A percentile compares a stretch with the other conserved stretches of the same genome.
phyloP scores from a whole-genome alignment of 92 coral and sea anemone genomes.

The Parazoanthus darwini region DNA sequence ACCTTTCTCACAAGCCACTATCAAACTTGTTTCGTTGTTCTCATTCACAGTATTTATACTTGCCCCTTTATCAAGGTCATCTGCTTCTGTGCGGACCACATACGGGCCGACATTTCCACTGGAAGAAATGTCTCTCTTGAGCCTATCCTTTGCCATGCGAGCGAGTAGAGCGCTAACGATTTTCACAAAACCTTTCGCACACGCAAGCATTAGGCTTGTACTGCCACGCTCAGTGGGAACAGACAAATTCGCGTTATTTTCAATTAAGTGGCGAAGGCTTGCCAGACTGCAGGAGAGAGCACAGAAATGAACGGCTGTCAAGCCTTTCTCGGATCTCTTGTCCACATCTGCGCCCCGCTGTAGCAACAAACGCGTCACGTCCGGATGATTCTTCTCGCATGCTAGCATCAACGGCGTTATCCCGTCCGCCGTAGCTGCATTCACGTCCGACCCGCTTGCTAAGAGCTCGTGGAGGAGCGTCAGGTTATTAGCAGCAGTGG shows the following conservation, averaged over 20 bases:
- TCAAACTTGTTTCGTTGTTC: conserved; percentile 71
- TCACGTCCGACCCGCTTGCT: conserved; percentile 51
- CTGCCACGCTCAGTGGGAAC: conserved; percentile 78
- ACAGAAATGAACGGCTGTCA: conserved; percentile 80
- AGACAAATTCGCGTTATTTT: conserved; percentile 64
- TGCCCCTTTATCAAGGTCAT: conserved; percentile 17
- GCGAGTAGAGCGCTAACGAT: conserved; percentile 68
- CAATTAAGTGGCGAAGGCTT: conserved; percentile 74
- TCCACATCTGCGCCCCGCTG: conserved; percentile 69
- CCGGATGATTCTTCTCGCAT: conserved; percentile 81
- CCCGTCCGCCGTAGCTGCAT: conserved; percentile 74
- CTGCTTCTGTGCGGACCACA: not conserved
- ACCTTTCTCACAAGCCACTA: conserved; percentile 84
- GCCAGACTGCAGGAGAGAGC: conserved; percentile 71
- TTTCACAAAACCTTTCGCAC: conserved; percentile 77
- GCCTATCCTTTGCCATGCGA: conserved; percentile 56
- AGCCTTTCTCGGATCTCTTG: conserved; percentile 69
- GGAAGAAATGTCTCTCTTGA: conserved; percentile 50
- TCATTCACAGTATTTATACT: conserved; percentile 65
- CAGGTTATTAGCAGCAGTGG: conserved; percentile 78
- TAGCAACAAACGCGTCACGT: conserved; percentile 65
- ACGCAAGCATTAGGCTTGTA: conserved; percentile 77
- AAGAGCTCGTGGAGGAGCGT: conserved; percentile 71
- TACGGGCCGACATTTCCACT: conserved; percentile 11
- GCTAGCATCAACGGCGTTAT: conserved; percentile 83